Base-by-base conservation (phyloP, 2,113 vertebrate species). In the Pandion haliaetus region DNA sequence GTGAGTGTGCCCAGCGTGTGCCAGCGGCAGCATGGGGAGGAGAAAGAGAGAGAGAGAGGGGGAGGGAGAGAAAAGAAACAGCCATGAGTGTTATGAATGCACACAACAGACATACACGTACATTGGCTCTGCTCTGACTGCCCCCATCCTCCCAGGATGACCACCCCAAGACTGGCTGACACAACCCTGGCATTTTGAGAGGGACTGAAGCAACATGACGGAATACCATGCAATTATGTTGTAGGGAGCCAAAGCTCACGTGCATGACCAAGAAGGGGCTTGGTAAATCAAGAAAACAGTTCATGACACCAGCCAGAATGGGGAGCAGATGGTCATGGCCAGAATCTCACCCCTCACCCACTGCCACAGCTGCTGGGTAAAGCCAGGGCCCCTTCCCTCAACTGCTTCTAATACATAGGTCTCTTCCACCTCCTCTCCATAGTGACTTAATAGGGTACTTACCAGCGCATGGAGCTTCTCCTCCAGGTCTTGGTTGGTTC, bases 381-480 rank as follows among this genome's bases (percentile, higher is more conserved):
- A 83, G 61, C 55, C 71, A 83, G 50, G n/a, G 80, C 28, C 93
- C 90, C 63, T 55, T 72, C 69, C 59, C 47, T 5, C 65, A 77
- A 63, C 14, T 50, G 47, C 47, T 92, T 69, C 80, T 85, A 71
- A 94, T 45, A 83, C 19, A 93, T 15, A 32, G 23, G 50, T 76
- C 61, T 92, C 72, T 87, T 87, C 29, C 25, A 88, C 26, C 55
- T 65, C 29, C 81, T 73, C 47, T 69, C 57, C n/a, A 10, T 19
- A 76, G 40, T 44, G 47, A 82, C 44, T 66, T 67, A 78, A 66
- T 2, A 86, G 34, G 32, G 66, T 78, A 95, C 86, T 98, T 99
- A 99, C 99, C 99, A 99, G 98, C 21, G 99, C 97, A 58, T 99
- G 99, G 80, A 99, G 98, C 97, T 99, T 99, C 98, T 99, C 99